phyloP scores from a whole-genome alignment of 2,888 invertebrate genomes.

The Apoda limacodes region DNA sequence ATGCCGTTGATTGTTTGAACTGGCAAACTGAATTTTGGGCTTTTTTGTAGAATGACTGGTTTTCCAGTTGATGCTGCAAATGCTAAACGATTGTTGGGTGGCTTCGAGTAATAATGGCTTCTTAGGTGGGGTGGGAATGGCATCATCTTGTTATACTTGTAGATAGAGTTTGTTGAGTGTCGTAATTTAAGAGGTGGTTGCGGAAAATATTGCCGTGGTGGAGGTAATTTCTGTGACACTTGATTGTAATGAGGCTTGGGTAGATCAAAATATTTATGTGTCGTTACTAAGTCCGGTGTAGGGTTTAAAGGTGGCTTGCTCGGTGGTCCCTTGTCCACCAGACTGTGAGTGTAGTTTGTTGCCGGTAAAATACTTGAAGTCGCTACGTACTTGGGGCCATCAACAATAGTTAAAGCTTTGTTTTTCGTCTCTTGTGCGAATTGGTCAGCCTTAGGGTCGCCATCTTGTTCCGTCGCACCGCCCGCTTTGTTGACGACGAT shows the following conservation, averaged over 20 bases:
- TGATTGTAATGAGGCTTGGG: slow-evolving; percentile 34
- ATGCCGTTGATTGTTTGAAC: slow-evolving; percentile 54
- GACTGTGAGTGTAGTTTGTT: slow-evolving; percentile 9
- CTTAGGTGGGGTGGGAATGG: slow-evolving; percentile 35
- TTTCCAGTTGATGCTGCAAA: slow-evolving; percentile 38
- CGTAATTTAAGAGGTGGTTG: slow-evolving; percentile 32
- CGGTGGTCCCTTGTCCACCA: slow-evolving; percentile 30
- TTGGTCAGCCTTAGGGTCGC: slow-evolving; percentile 35
- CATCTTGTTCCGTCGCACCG: slow-evolving; percentile 43
- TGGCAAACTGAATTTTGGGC: slow-evolving; percentile 46
- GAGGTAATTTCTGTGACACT: slow-evolving; percentile 30
- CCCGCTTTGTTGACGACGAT: slow-evolving; percentile 51
- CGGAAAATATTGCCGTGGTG: too few species aligned
- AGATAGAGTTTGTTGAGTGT: slow-evolving; percentile 36
- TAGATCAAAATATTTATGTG: slow-evolving; percentile 30
- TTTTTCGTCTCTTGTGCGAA: slow-evolving; percentile 49
- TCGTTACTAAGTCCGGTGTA: slow-evolving; percentile 29
- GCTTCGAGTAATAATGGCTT: slow-evolving; percentile 30
- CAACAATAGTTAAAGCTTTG: slow-evolving; percentile 39
- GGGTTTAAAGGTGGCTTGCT: slow-evolving; percentile 45
- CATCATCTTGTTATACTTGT: slow-evolving; percentile 45
- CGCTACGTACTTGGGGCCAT: slow-evolving; percentile 41
- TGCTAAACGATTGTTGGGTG: slow-evolving; percentile 28
- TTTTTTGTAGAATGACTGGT: slow-evolving; percentile 31
- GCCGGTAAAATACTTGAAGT: slow-evolving; percentile 22